Evolutionary conservation across 2,888 invertebrate genomes (phyloP), one percentile per base, ranked within the genome.

Genomic region (Thymelicus acteon): DNA sequence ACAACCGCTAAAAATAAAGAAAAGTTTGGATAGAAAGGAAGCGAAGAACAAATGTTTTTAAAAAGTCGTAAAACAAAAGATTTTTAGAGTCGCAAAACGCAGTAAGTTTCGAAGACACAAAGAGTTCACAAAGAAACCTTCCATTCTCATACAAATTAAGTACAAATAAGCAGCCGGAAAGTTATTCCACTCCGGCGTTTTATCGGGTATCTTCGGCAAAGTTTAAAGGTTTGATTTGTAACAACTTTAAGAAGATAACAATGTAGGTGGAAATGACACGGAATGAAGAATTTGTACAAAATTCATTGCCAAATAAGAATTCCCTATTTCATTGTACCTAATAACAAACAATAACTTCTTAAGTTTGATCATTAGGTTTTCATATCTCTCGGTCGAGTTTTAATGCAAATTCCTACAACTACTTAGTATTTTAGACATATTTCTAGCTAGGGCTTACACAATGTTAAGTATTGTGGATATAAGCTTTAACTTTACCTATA

Each of bases 141-240:
- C 75, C 74, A 72, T 78, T 77, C 78, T 74, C 83, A 83, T 84
- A 84, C 85, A 86, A 89, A 89, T 87, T 85, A 85, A 89, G 85
- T 85, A 89, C 89, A 90, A 91, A 89, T 88, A 91, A 88, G 88
- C 86, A 83, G 80, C 74, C 77, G 78, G 80, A 83, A 89, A 90
- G 88, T 90, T 89, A 82, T 82, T 83, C 85, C 79, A 83, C 79
- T 85, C 82, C 80, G 80, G 81, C 87, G 89, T 86, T 90, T 85
- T 91, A 92, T 91, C 92, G 87, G 78, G 83, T 86, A 89, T 90
- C 91, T 91, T 88, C 82, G 83, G 78, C 65, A 81, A 90, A 92
- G 85, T 92, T 92, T 90, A 88, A 89, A 87, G 85, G 88, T 91
- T 91, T 91, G 91, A 90, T 91, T 92, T 90, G 92, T 90, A 85